Conservation (phyloP, 2,113 vertebrate genomes). For the Macrotis lagotis region DNA sequence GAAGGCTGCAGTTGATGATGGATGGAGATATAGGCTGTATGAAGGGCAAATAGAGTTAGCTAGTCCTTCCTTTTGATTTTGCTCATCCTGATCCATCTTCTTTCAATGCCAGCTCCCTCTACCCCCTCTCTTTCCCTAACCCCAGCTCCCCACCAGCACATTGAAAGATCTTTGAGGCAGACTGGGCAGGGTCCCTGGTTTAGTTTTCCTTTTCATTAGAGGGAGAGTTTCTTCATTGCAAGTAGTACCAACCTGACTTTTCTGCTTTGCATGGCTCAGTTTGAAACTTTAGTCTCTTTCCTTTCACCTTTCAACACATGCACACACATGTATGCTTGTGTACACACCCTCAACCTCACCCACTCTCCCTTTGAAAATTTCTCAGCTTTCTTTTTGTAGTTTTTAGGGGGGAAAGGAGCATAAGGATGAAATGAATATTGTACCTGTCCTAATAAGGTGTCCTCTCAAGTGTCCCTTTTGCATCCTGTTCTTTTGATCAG, state of each 20-base stretch:
- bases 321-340: background rate
- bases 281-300: background rate
- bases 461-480: background rate
- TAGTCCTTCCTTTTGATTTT: background rate
- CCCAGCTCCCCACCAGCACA: background rate
- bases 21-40: constrained; percentile 35
- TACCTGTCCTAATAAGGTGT: background rate
- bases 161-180: background rate
- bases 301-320: background rate
- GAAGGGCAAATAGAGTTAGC: background rate
- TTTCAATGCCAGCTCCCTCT: background rate
- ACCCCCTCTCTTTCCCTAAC: too few species aligned
- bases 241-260: background rate
- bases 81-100: background rate
- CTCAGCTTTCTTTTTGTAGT: background rate
- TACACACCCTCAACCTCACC: background rate
- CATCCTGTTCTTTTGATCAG: background rate
- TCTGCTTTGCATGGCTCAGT: background rate
- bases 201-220: background rate
- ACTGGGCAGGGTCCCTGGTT: background rate
- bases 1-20: constrained; percentile 60
- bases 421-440: background rate
- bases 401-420: background rate
- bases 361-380: constrained; percentile 18
- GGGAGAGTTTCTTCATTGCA: background rate